Conservation (phyloP, 2,113 vertebrate species). For the Hippopotamus amphibius region DNA sequence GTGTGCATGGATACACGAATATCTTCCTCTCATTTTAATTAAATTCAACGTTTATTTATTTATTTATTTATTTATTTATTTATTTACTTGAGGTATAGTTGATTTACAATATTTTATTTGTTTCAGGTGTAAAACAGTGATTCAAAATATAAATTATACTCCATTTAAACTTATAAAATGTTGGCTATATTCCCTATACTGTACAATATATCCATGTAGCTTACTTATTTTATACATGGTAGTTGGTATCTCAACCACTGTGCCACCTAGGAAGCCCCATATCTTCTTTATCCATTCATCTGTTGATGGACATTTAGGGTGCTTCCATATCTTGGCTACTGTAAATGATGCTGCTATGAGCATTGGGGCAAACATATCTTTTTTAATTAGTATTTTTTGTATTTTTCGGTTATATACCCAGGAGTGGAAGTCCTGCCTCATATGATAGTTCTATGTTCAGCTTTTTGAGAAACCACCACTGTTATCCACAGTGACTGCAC, state of each 20-base stretch:
- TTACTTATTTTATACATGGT: not conserved
- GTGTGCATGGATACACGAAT: not conserved
- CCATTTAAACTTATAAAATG: not conserved
- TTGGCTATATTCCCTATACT: not conserved
- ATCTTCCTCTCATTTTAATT: not conserved
- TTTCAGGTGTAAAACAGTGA: too few relatives aligned
- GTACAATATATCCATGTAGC: not conserved
- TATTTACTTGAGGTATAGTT: too few relatives aligned
- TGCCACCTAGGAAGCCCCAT: too few relatives aligned
- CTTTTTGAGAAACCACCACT: not conserved
- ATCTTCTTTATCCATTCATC: not conserved
- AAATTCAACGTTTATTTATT: not conserved
- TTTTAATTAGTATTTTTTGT: not conserved
- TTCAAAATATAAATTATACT: not conserved
- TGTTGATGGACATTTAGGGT: not conserved
- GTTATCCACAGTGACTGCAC: not conserved
- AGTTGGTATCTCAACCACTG: not conserved
- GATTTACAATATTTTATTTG: too few relatives aligned
- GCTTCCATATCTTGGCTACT: not conserved
- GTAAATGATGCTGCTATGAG: not conserved
- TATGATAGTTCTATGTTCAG: not conserved
- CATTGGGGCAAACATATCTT: not conserved
- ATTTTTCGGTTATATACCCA: not conserved
- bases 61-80: too few relatives aligned
- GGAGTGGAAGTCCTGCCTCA: not conserved